These are phyloP conservation scores for Lacanobia oleracea DNA, from an alignment of 2,888 invertebrate genomes.

Conservation along the genomic window DNA sequence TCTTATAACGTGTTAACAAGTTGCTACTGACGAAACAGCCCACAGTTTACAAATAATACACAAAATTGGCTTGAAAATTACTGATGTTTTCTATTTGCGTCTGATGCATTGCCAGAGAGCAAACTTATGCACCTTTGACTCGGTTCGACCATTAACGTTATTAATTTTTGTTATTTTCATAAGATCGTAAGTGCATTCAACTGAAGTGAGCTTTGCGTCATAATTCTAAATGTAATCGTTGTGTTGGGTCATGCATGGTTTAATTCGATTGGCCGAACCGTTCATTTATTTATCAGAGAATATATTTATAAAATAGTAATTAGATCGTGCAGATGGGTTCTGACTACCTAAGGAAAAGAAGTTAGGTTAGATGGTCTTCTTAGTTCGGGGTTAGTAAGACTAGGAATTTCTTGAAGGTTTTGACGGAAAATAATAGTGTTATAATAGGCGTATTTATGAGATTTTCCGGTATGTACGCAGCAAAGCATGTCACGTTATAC, in stretches of 20 bases:
- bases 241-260: slow-evolving; percentile 32
- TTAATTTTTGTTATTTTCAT: slow-evolving; percentile 32
- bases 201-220: slow-evolving; percentile 31
- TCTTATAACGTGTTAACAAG: slow-evolving; percentile 18
- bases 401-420: not conserved
- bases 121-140: slow-evolving; percentile 34
- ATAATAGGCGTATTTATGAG: not conserved
- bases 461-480: not conserved
- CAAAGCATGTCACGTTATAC: not conserved
- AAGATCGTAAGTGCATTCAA: slow-evolving; percentile 37
- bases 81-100: slow-evolving; percentile 11
- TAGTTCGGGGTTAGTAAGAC: not conserved
- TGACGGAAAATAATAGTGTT: not conserved
- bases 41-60: slow-evolving; percentile 13
- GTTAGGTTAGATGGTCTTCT: not conserved
- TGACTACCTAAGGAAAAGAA: slow-evolving; percentile 5
- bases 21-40: slow-evolving; percentile 9
- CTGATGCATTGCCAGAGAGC: slow-evolving; percentile 19
- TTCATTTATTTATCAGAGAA: slow-evolving; percentile 35
- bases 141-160: slow-evolving; percentile 30
- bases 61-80: slow-evolving; percentile 23
- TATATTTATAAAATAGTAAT: not conserved
- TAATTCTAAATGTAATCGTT: slow-evolving; percentile 48
- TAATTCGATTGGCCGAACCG: slow-evolving; percentile 39
- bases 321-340: slow-evolving; percentile 20